Conservation (phyloP, 2,113 vertebrate genomes). For the Percina caprodes region DNA sequence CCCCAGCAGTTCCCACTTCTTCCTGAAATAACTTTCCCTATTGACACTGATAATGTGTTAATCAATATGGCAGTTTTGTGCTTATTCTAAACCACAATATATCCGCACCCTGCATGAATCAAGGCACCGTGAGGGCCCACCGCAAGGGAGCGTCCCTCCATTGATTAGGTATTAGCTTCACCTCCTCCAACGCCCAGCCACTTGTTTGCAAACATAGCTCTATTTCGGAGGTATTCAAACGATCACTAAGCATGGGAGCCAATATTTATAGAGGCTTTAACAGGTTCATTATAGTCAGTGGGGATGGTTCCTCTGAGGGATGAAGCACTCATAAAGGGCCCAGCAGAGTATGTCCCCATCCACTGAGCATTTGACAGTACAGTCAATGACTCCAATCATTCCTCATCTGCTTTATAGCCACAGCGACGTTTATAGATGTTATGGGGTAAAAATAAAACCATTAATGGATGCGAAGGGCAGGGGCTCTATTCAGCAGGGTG, state of each 20-base stretch:
- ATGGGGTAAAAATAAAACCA: constrained; percentile 76
- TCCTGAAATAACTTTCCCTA: constrained; percentile 52
- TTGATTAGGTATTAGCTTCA: constrained; percentile 78
- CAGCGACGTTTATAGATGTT: constrained; percentile 79
- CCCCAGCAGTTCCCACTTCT: constrained; percentile 39
- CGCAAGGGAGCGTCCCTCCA: constrained; percentile 64
- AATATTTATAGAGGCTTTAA: constrained; percentile 84
- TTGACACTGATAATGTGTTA: constrained; percentile 61
- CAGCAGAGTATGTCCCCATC: constrained; percentile 64
- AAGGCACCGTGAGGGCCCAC: constrained; percentile 45
- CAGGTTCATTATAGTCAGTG: constrained; percentile 79
- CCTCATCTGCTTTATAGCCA: constrained; percentile 79
- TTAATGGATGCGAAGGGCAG: constrained; percentile 62
- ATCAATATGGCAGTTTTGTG: constrained; percentile 67
- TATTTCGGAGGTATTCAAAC: constrained; percentile 72
- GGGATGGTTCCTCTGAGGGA: constrained; percentile 64
- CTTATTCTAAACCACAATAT: constrained; percentile 66
- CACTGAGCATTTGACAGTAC: constrained; percentile 70
- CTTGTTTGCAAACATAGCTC: constrained; percentile 74
- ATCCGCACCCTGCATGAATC: constrained; percentile 57
- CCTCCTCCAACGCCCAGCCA: constrained; percentile 62
- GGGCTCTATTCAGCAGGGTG: constrained; percentile 49
- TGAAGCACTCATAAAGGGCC: constrained; percentile 72
- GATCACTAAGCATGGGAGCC: constrained; percentile 69
- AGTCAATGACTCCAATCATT: constrained; percentile 81